These are phyloP conservation scores for Lycodopsis pacificus DNA, from an alignment of 2,797 vertebrate species.

Conservation along the genomic window DNA sequence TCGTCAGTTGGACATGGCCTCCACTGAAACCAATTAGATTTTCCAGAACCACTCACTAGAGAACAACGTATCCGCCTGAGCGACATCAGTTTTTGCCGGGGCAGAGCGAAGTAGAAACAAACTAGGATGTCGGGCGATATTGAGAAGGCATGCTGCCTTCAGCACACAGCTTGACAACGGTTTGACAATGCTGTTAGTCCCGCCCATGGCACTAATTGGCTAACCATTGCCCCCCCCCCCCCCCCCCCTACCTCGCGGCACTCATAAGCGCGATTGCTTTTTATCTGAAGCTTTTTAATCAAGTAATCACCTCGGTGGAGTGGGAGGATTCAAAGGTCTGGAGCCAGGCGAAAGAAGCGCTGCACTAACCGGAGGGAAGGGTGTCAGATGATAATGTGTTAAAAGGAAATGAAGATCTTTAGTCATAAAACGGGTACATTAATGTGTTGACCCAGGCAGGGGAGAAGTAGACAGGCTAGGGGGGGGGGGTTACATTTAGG, in stretches of 20 bases:
- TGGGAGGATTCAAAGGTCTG: neutral
- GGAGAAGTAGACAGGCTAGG: neutral
- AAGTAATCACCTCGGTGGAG: neutral
- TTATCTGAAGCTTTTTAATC: no score
- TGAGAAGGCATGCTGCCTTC: neutral
- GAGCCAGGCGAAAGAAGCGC: neutral
- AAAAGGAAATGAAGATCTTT: constrained; percentile 21
- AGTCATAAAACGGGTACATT: constrained; percentile 9
- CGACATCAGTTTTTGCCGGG: neutral
- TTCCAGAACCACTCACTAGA: neutral
- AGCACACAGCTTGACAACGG: neutral
- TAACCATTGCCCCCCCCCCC: neutral
- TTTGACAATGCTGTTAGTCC: neutral
- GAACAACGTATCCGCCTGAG: neutral
- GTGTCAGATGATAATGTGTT: constrained; percentile 2
- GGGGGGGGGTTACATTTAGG: constrained; percentile 21
- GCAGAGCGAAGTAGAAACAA: neutral
- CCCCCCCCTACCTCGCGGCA: neutral
- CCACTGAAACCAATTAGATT: neutral
- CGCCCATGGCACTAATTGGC: no score
- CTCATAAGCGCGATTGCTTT: neutral
- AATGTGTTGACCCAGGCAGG: neutral
- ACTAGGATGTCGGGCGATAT: neutral
- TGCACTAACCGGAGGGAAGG: constrained; percentile 10
- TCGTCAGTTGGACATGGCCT: neutral